phyloP scores from a whole-genome alignment of 2,113 vertebrate genomes.

The Cheirogaleus medius region DNA sequence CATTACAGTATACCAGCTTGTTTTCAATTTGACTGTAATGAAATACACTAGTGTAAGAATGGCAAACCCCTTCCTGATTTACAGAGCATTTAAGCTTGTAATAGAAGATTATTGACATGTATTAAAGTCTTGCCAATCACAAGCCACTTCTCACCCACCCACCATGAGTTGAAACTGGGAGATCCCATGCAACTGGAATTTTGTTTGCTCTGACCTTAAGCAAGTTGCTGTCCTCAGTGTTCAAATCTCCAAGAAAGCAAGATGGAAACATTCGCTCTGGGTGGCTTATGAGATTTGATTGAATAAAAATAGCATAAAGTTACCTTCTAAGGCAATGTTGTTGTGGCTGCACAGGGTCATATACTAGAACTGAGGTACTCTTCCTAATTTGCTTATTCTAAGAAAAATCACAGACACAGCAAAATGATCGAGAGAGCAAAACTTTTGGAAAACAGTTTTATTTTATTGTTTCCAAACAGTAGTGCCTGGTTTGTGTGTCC shows the following conservation, averaged over 20 bases:
- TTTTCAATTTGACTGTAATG: neutral
- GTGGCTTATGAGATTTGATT: conserved; percentile 35
- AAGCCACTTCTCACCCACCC: neutral
- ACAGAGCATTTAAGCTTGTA: neutral
- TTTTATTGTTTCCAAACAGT: neutral
- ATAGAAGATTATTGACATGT: neutral
- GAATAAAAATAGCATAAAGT: conserved; percentile 48
- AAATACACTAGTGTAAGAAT: neutral
- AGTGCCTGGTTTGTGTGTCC: neutral
- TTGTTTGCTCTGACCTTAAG: neutral
- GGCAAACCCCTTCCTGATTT: neutral
- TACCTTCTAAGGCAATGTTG: conserved; percentile 42
- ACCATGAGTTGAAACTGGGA: neutral
- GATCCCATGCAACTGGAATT: neutral
- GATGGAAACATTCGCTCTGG: conserved; percentile 11
- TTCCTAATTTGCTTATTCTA: neutral
- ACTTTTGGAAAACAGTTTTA: neutral
- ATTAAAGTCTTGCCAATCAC: neutral
- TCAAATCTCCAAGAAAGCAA: conserved; percentile 10
- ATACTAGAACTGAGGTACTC: neutral
- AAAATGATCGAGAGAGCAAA: neutral
- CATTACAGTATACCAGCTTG: neutral
- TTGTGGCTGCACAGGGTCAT: neutral
- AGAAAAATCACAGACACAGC: neutral
- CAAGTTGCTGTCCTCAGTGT: conserved; percentile 7